A percentile compares a stretch with the other conserved stretches of the same genome.
Evolutionary conservation across 2,113 vertebrate genomes (phyloP).

Genomic region (Terrapene triunguis): DNA sequence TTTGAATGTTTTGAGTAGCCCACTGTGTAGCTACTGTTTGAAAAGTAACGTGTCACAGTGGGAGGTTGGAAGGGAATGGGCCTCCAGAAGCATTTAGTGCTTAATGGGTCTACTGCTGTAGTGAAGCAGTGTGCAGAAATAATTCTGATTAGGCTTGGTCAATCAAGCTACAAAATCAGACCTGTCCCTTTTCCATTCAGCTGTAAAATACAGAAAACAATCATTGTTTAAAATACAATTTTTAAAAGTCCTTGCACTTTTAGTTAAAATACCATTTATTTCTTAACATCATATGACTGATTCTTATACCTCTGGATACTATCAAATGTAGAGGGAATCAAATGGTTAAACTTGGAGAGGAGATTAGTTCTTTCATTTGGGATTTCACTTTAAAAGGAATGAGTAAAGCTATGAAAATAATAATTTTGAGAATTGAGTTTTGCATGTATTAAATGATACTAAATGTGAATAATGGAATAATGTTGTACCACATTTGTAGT

Average conservation of each 20-base stretch:
- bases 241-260: not conserved
- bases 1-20: conserved; percentile 78
- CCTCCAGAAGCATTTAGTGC: conserved; percentile 75
- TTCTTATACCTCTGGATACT: conserved; percentile 3
- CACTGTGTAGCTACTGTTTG: conserved; percentile 72
- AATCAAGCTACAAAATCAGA: conserved; percentile 78
- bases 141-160: conserved; percentile 91
- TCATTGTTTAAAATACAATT: conserved; percentile 38
- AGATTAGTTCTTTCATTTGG: not conserved
- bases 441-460: not conserved
- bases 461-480: not conserved
- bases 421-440: conserved; percentile 10
- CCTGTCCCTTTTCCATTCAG: conserved; percentile 33
- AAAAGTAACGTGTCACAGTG: conserved; percentile 80
- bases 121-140: conserved; percentile 91
- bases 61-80: conserved; percentile 79
- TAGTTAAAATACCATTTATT: conserved; percentile 48
- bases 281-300: not conserved
- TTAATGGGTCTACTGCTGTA: conserved; percentile 79
- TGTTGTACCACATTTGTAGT: not conserved
- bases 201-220: conserved; percentile 25
- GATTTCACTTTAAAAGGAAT: conserved; percentile 7
- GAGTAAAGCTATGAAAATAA: not conserved
- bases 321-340: not conserved
- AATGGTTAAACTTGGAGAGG: not conserved